Percentiles rank a stretch among this genome's conserved stretches.
Conservation (phyloP, 2,113 vertebrate species). For the Apteryx mantelli region DNA sequence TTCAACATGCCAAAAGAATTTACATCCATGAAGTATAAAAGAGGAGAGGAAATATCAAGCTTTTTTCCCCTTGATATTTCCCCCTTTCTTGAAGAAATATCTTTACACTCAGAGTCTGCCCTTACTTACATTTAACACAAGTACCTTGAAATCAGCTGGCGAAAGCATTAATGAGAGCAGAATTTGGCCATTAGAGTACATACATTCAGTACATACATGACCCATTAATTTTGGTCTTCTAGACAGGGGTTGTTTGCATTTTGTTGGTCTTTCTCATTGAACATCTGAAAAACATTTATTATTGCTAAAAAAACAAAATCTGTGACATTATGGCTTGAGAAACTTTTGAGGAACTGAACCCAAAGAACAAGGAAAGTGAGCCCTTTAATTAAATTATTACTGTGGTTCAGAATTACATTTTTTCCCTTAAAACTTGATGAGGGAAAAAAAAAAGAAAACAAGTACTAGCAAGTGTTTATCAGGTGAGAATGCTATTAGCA, state of each 20-base stretch:
- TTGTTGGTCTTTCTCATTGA: neutral
- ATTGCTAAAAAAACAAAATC: neutral
- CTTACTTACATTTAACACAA: neutral
- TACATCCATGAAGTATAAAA: neutral
- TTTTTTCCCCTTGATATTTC: neutral
- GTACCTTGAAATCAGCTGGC: neutral
- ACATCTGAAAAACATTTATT: neutral
- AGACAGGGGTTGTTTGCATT: neutral
- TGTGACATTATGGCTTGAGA: neutral
- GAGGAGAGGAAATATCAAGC: neutral
- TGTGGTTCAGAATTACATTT: neutral
- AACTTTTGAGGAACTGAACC: neutral
- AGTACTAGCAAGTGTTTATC: neutral
- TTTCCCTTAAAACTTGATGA: neutral
- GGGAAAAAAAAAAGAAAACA: neutral
- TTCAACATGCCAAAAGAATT: neutral
- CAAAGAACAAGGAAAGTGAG: neutral
- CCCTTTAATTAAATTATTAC: neutral
- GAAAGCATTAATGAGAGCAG: neutral
- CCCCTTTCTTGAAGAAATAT: neutral
- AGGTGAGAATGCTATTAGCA: neutral
- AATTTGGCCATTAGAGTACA: neutral
- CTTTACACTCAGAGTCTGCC: neutral
- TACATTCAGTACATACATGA: neutral
- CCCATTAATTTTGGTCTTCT: neutral